Evolutionary conservation across 2,113 vertebrate species (phyloP), one percentile per base, ranked within the genome.

Genomic region (Eidolon helvum): DNA sequence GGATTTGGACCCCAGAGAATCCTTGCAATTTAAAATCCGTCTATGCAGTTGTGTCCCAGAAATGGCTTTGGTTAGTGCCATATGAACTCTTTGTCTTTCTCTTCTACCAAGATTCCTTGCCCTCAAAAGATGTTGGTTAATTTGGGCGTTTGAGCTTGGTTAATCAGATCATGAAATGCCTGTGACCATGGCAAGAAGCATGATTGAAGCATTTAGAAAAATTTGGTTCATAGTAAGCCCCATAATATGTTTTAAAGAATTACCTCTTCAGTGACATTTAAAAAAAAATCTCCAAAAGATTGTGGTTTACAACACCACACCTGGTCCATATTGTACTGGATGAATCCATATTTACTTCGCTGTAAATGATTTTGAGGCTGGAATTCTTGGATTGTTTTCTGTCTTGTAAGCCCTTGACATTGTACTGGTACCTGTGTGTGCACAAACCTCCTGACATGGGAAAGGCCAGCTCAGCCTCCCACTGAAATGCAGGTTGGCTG

Each of bases 361-460:
- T 89, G 61, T 77, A 12, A 91, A 96, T 69, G 7, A 79, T 61
- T 43, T 53, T 93, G 87, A 89, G 97, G 96, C 90, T 96, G 92
- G 96, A 98, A 98, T 98, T 98, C 96, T 93, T 96, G 96, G 50
- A 85, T 97, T 97, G 93, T 96, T 97, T 97, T 98, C 96, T 98
- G 97, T 98, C 98, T 98, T 90, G 92, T 95, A 2, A 12, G 95
- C 87, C 97, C 97, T 98, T 98, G 98, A 98, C 98, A 95, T 97
- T 98, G 97, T 93, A 6, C 94, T 4, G 88, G 98, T 98, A 98
- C 98, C 98, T 98, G 97, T 55, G 93, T 82, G 95, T 94, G 80
- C 96, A 96, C 90, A 93, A 92, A 91, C 18, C 48, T 97, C 95
- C 90, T 93, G 24, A 7, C 14, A 4, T 91, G 96, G 96, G 97